These are phyloP conservation scores for Steromphala cineraria DNA, from an alignment of 2,888 invertebrate genomes.

Conservation along the genomic window DNA sequence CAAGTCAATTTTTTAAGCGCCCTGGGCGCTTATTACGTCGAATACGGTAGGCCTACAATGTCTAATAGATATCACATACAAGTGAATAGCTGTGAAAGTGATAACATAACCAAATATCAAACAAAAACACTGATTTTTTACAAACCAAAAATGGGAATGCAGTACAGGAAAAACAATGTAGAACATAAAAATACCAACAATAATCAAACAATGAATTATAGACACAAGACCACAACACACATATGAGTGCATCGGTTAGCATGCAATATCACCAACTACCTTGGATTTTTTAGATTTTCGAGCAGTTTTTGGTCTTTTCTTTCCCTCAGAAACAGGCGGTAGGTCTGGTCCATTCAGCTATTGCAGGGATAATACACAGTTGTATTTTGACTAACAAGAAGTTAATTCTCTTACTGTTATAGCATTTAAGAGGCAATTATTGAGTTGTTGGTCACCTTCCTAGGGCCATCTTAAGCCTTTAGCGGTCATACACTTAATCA, in stretches of 20 bases:
- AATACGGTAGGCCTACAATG: too few relatives aligned
- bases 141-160: background rate
- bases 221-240: background rate
- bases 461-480: too few relatives aligned
- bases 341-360: background rate
- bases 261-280: background rate
- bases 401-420: too few relatives aligned
- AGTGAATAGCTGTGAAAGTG: too few relatives aligned
- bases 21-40: too few relatives aligned
- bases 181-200: background rate
- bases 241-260: background rate
- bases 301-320: background rate
- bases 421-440: too few relatives aligned
- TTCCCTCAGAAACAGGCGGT: conserved; percentile 1
- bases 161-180: background rate
- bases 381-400: too few relatives aligned
- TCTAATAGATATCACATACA: too few relatives aligned
- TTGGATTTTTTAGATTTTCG: background rate
- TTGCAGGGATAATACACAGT: background rate
- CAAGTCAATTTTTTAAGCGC: too few relatives aligned
- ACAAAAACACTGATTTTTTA: background rate
- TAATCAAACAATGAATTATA: background rate
- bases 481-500: too few relatives aligned
- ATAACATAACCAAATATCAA: background rate
- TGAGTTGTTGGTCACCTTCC: too few relatives aligned